Evolutionary conservation across 2,888 invertebrate species (phyloP).

Genomic region (Temnothorax rugatulus): DNA sequence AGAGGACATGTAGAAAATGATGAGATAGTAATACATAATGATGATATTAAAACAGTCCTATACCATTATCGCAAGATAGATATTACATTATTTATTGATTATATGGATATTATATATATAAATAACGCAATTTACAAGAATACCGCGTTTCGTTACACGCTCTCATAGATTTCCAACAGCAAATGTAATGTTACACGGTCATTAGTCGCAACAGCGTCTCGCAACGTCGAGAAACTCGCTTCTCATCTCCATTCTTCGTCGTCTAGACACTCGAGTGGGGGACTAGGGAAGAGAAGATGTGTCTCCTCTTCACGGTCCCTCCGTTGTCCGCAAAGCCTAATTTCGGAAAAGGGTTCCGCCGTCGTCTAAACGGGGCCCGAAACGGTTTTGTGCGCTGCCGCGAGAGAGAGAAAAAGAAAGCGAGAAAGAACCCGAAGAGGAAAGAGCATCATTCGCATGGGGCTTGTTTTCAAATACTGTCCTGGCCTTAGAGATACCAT

Average conservation of each 20-base stretch:
- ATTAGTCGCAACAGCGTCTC: conserved; percentile 40
- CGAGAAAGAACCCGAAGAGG: conserved; percentile 39
- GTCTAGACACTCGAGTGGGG: conserved; percentile 42
- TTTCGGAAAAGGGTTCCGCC: conserved; percentile 71
- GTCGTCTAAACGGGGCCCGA: conserved; percentile 37
- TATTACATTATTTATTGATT: neutral
- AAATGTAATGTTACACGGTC: conserved; percentile 44
- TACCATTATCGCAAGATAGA: neutral
- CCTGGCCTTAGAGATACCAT: conserved; percentile 62
- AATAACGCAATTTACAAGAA: neutral
- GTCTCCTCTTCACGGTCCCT: conserved; percentile 43
- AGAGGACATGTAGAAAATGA: neutral
- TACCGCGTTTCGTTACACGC: neutral
- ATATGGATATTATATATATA: neutral
- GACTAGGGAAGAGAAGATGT: conserved; percentile 36
- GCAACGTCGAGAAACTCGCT: conserved; percentile 24
- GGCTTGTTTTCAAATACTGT: conserved; percentile 73
- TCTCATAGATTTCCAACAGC: conserved; percentile 33
- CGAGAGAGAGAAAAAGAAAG: neutral
- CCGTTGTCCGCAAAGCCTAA: conserved; percentile 69
- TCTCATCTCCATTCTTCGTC: conserved; percentile 54
- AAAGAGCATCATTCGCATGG: conserved; percentile 53
- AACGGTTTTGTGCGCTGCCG: conserved; percentile 56
- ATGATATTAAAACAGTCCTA: neutral
- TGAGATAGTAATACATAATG: neutral